Percentiles rank a stretch among this genome's conserved stretches.
Conservation (phyloP, 2,888 invertebrate genomes). For the Adelognathus sp. region DNA sequence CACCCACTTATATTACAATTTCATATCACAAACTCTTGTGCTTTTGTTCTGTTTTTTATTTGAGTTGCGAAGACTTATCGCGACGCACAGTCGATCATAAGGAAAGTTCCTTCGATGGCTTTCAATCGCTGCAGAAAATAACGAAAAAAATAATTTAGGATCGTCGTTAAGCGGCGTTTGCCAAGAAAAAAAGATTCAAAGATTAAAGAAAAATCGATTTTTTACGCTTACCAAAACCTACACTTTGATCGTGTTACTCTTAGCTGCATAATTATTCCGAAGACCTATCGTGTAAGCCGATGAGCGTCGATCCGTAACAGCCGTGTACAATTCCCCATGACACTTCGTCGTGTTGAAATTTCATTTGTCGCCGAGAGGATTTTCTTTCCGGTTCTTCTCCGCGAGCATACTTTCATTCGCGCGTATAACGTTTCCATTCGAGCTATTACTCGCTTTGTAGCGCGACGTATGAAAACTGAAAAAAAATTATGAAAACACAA, state of each 20-base stretch:
- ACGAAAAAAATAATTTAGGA: no score
- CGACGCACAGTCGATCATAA: no score
- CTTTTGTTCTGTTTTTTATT: no score
- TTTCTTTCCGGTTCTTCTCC: neutral
- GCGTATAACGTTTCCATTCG: slow-evolving; percentile 20
- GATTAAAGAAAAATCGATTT: slow-evolving; percentile 59
- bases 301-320: slow-evolving; percentile 37
- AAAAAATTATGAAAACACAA: no score
- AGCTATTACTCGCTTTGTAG: slow-evolving; percentile 6
- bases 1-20: no score
- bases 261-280: slow-evolving; percentile 63
- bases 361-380: slow-evolving; percentile 14
- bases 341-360: slow-evolving; percentile 38
- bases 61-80: no score
- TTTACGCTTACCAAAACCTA: slow-evolving; percentile 69
- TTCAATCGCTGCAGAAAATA: no score
- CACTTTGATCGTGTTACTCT: slow-evolving; percentile 61
- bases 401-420: neutral
- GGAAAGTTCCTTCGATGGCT: no score
- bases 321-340: slow-evolving; percentile 43
- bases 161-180: no score
- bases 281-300: slow-evolving; percentile 43
- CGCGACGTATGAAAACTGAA: no score
- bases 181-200: no score
- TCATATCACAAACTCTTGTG: no score